Evolutionary conservation across 2,113 vertebrate genomes (phyloP), one percentile per base, ranked within the genome.

Genomic region (Sterrhoptilus dennistouni): DNA sequence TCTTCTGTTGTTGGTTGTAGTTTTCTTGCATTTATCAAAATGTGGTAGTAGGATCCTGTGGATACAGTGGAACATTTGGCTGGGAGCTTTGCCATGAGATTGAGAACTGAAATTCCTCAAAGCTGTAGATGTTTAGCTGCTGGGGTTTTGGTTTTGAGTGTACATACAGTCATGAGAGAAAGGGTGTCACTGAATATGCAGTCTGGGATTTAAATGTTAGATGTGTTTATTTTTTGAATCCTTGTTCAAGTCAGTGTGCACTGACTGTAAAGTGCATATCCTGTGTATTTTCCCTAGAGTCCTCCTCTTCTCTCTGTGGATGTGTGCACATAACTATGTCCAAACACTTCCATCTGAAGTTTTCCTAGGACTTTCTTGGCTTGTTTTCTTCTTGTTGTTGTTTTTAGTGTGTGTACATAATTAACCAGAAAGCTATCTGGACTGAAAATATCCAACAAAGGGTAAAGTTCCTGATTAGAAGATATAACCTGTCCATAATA

Each of bases 21-120:
- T 88, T 96, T 96, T 96, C 94, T 92, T 96, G 75, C 72, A 72
- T 95, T 85, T 97, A 54, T 98, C 89, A 93, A 87, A 95, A 91
- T 59, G 80, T 83, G 69, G 82, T 97, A 87, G 91, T 89, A 97
- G 96, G 96, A 95, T 65, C 81, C 79, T 95, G 75, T 96, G 89
- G 91, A 74, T 96, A 81, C 63, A 96, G 87, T 11, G 53, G 83
- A 83, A 94, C 59, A 31, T 87, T 97, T 95, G 91, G 27, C 86
- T 54, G 44, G 57, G 66, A 95, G 94, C 44, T 97, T 95, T 91
- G 74, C 61, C n/a, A 14, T 86, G 53, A 77, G 42, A 33, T 18
- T 2, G 1, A 70, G 54, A 85, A 25, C 33, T 65, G 60, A 78
- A 93, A 56, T 79, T 91, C 44, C 31, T 90, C 38, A 68, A 76